These are phyloP conservation scores for Oreotrochilus melanogaster DNA, from an alignment of 2,113 vertebrate genomes.

Conservation along the genomic window DNA sequence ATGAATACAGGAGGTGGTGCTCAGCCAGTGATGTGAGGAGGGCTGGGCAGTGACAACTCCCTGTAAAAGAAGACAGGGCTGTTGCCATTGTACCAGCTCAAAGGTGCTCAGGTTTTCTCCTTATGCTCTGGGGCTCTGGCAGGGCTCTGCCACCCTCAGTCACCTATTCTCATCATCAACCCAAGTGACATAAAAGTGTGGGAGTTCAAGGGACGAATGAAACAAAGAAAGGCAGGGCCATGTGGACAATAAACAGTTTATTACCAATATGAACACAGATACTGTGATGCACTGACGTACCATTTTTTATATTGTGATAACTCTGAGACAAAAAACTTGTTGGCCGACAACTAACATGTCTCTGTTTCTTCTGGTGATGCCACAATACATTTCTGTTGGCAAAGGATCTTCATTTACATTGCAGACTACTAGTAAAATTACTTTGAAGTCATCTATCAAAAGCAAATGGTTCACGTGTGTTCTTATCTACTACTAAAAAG, in stretches of 20 bases:
- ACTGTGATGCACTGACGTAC: slow-evolving; percentile 79
- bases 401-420: slow-evolving; percentile 75
- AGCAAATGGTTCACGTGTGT: slow-evolving; percentile 77
- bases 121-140: rapidly evolving
- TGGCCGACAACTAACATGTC: slow-evolving; percentile 78
- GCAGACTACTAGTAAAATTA: slow-evolving; percentile 79
- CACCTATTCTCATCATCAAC: not conserved
- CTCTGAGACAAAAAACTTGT: slow-evolving; percentile 69
- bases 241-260: slow-evolving; percentile 90
- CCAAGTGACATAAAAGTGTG: not conserved
- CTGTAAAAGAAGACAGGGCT: not conserved
- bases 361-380: slow-evolving; percentile 75
- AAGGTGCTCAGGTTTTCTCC: not conserved
- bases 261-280: slow-evolving; percentile 90
- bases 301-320: slow-evolving; percentile 80
- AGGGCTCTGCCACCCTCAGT: not conserved
- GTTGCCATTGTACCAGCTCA: not conserved
- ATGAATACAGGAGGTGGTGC: not conserved
- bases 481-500: slow-evolving; percentile 80
- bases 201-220: not conserved
- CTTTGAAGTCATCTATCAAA: slow-evolving; percentile 82
- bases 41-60: rapidly evolving
- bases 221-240: slow-evolving; percentile 37
- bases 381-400: slow-evolving; percentile 79
- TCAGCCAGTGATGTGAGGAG: rapidly evolving